phyloP scores from a whole-genome alignment of 2,888 invertebrate species.

The Neria commutata region DNA sequence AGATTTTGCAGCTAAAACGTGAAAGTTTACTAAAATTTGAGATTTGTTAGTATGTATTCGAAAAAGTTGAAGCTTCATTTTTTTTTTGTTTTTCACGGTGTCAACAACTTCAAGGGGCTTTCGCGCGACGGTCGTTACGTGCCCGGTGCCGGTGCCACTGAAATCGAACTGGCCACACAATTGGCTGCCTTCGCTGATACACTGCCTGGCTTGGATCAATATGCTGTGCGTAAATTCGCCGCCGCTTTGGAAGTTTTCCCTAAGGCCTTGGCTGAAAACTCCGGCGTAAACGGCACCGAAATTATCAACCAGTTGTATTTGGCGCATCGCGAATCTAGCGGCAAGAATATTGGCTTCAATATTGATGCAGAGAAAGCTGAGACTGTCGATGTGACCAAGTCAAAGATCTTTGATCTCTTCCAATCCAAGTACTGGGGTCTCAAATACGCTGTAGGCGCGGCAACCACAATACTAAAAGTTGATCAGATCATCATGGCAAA shows the following conservation, averaged over 20 bases:
- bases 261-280: constrained; percentile 92
- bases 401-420: constrained; percentile 83
- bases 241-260: constrained; percentile 88
- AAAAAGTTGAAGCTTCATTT: constrained; percentile 31
- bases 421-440: constrained; percentile 90
- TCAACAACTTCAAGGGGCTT: constrained; percentile 95
- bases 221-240: constrained; percentile 93
- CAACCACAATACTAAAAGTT: constrained; percentile 89
- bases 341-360: constrained; percentile 83
- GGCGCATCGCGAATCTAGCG: constrained; percentile 82
- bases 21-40: too few relatives aligned
- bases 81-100: constrained; percentile 70
- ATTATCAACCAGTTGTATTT: constrained; percentile 88
- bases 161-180: constrained; percentile 90
- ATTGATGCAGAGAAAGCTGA: constrained; percentile 79
- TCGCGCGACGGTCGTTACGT: constrained; percentile 77
- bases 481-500: constrained; percentile 99
- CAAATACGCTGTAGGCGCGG: constrained; percentile 93
- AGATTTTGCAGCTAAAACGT: too few relatives aligned
- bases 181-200: constrained; percentile 88
- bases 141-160: constrained; percentile 94
- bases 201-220: constrained; percentile 93
- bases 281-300: constrained; percentile 87
- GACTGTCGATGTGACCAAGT: constrained; percentile 77
- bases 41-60: not conserved